Conservation (phyloP, 2,888 invertebrate genomes). For the Dicycla oo region DNA sequence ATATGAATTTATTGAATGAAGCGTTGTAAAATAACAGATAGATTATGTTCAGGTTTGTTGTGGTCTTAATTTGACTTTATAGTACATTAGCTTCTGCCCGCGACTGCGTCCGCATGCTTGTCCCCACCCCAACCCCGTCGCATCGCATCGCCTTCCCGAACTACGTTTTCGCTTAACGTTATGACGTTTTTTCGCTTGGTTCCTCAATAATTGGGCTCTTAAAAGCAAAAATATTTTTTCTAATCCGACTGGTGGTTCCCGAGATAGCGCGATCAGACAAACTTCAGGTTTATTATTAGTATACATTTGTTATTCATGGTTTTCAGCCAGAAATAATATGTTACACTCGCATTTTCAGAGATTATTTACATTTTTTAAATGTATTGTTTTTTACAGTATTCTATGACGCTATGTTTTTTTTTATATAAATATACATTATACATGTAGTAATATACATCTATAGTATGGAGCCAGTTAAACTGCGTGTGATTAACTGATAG, state of each 20-base stretch:
- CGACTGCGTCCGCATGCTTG: too few relatives aligned
- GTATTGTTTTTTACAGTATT: conserved; percentile 10
- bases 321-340: conserved; percentile 18
- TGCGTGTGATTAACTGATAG: conserved; percentile 33
- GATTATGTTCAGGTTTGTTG: conserved; percentile 5
- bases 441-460: background rate
- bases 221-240: too few relatives aligned
- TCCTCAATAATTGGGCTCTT: too few relatives aligned
- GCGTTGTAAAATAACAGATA: background rate
- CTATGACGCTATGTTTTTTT: conserved; percentile 24
- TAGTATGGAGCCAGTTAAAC: conserved; percentile 32
- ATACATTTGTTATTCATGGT: conserved; percentile 23
- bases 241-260: too few relatives aligned
- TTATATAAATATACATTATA: background rate
- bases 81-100: too few relatives aligned
- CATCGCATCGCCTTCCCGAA: too few relatives aligned
- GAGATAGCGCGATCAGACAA: too few relatives aligned
- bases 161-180: too few relatives aligned
- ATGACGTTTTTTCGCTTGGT: too few relatives aligned
- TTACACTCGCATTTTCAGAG: conserved; percentile 20
- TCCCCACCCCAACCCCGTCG: too few relatives aligned
- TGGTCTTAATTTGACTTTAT: conserved; percentile 16
- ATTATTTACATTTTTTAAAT: background rate
- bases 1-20: conserved; percentile 31
- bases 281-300: background rate